Percentiles rank a stretch among this genome's conserved stretches.
These are phyloP conservation scores for Diplazon laetatorius DNA, from an alignment of 2,888 invertebrate genomes.

Conservation along the genomic window DNA sequence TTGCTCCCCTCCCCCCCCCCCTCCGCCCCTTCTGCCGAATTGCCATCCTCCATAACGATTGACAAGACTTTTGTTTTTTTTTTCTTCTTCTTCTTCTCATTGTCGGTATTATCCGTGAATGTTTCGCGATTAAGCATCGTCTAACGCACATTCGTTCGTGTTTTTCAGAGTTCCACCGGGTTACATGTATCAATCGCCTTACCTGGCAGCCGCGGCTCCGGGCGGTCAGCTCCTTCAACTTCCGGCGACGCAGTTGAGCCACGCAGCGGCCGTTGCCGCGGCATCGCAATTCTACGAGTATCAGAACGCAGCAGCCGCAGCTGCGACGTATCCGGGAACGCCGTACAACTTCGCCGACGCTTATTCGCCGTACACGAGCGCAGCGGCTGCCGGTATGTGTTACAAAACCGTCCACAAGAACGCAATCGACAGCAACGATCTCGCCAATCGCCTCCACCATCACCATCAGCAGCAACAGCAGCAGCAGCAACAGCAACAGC, in stretches of 20 bases:
- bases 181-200: conserved; percentile 90
- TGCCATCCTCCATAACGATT: conserved; percentile 29
- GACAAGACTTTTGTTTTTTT: neutral
- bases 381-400: conserved; percentile 86
- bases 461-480: conserved; percentile 60
- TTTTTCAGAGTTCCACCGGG: conserved; percentile 88
- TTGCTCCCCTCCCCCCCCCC: conserved; percentile 2
- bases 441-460: conserved; percentile 67
- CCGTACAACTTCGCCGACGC: conserved; percentile 90
- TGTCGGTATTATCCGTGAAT: no score
- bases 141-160: conserved; percentile 34
- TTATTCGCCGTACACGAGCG: conserved; percentile 87
- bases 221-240: conserved; percentile 87
- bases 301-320: conserved; percentile 89
- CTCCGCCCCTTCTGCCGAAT: conserved; percentile 12
- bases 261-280: conserved; percentile 90
- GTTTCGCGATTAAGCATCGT: no score
- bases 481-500: conserved; percentile 61
- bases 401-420: conserved; percentile 71
- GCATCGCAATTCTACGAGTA: conserved; percentile 93
- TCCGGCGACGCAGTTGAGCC: conserved; percentile 86
- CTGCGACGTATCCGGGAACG: conserved; percentile 88
- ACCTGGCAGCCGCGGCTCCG: conserved; percentile 85
- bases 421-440: conserved; percentile 71
- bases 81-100: neutral